Conservation (phyloP, 2,113 vertebrate genomes). For the Heterotilapia buettikoferi region DNA sequence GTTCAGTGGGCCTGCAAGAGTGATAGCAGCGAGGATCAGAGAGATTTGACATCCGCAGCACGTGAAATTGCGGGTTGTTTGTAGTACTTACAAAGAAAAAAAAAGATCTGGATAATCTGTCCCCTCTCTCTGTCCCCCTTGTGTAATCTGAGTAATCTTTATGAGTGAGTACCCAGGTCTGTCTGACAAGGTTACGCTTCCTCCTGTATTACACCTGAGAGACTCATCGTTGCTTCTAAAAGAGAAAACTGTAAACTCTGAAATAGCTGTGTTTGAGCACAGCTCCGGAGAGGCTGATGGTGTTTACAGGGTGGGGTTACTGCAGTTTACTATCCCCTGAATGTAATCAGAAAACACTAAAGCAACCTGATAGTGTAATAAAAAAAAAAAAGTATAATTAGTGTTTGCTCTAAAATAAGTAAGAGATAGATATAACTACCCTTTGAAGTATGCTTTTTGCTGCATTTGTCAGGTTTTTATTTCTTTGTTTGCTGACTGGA, state of each 20-base stretch:
- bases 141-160: constrained; percentile 19
- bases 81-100: background rate
- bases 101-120: background rate
- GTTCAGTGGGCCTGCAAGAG: constrained; percentile 19
- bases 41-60: background rate
- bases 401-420: background rate
- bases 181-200: constrained; percentile 43
- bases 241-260: constrained; percentile 4
- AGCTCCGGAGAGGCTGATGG: background rate
- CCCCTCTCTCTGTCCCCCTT: background rate
- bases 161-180: constrained; percentile 26
- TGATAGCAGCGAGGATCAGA: constrained; percentile 1
- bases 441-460: background rate
- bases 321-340: background rate
- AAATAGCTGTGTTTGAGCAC: constrained; percentile 13
- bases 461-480: background rate
- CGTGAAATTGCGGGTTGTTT: constrained; percentile 20
- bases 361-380: background rate
- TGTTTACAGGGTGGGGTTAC: background rate
- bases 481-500: background rate
- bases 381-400: background rate
- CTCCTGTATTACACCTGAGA: constrained; percentile 29
- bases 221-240: constrained; percentile 17
- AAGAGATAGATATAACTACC: background rate
- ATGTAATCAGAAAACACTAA: background rate